Conservation (phyloP, 2,113 vertebrate genomes). For the Aspidoscelis tigris region DNA sequence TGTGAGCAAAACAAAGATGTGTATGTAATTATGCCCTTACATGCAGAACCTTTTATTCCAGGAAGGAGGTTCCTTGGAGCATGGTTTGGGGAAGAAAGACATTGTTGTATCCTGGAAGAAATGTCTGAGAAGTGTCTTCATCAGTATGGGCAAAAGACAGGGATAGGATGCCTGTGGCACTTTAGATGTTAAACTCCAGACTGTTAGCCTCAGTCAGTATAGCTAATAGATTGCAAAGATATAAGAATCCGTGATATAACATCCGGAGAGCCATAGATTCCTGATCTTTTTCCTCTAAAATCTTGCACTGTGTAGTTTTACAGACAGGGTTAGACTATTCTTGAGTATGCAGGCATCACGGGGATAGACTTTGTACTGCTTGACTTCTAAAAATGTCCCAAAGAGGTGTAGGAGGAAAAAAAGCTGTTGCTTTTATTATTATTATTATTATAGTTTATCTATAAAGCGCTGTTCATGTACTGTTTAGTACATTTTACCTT, state of each 20-base stretch:
- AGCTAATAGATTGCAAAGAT: no score
- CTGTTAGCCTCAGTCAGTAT: no score
- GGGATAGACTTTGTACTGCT: background rate
- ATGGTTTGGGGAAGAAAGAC: background rate
- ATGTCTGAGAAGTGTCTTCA: conserved; percentile 36
- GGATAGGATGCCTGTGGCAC: background rate
- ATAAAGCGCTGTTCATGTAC: no score
- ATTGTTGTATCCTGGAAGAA: conserved; percentile 33
- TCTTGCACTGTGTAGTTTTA: conserved; percentile 41
- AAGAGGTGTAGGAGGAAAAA: background rate
- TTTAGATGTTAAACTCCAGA: no score
- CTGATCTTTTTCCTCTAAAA: no score
- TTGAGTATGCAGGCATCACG: background rate
- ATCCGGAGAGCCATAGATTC: background rate
- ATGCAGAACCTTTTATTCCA: conserved; percentile 44
- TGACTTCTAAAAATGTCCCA: background rate
- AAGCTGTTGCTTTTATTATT: background rate
- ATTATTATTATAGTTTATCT: no score
- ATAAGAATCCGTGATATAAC: background rate
- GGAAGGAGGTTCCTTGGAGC: conserved; percentile 29
- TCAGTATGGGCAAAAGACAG: conserved; percentile 9
- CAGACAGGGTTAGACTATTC: conserved; percentile 8
- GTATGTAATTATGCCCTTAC: conserved; percentile 7
- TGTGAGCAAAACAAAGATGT: conserved; percentile 40
- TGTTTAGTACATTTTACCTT: no score